phyloP scores from a whole-genome alignment of 2,888 invertebrate genomes.

The Phortica okadai region DNA sequence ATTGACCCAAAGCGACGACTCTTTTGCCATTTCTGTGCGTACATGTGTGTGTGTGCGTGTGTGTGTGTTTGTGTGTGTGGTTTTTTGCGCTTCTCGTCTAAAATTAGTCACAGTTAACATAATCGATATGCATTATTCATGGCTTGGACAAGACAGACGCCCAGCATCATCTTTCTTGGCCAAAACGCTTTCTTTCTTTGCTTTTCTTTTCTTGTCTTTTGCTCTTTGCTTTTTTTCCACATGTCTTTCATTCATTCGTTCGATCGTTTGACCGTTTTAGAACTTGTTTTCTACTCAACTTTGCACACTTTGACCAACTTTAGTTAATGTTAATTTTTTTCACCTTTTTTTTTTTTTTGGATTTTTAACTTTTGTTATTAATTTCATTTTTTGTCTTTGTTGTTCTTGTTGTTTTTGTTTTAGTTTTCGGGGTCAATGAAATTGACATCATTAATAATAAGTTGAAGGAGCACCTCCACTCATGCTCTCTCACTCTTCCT shows the following conservation, averaged over 20 bases:
- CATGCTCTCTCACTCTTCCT: not conserved
- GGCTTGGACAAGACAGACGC: too few relatives aligned
- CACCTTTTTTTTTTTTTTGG: not conserved
- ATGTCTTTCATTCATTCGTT: not conserved
- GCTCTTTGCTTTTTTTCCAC: not conserved
- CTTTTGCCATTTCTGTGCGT: constrained; percentile 50
- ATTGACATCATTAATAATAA: constrained; percentile 30
- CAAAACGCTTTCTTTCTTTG: constrained; percentile 56
- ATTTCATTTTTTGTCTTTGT: not conserved
- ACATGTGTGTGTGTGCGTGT: not conserved
- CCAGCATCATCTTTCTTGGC: too few relatives aligned
- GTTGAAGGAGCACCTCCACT: not conserved
- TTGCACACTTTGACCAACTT: too few relatives aligned
- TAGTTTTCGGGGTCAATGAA: constrained; percentile 25
- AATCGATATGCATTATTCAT: too few relatives aligned
- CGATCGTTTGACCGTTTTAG: constrained; percentile 2
- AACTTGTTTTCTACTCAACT: constrained; percentile 8
- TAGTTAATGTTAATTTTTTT: too few relatives aligned
- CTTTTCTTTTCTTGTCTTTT: too few relatives aligned
- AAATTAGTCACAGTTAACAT: too few relatives aligned
- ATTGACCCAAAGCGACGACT: constrained; percentile 60
- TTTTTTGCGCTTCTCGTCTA: not conserved
- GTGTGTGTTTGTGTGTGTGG: not conserved
- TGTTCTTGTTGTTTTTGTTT: not conserved
- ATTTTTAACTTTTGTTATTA: not conserved